Percentiles rank a stretch among this genome's conserved stretches.
Evolutionary conservation across 2,797 vertebrate genomes (phyloP).

Genomic region (Apogon hyalosoma): DNA sequence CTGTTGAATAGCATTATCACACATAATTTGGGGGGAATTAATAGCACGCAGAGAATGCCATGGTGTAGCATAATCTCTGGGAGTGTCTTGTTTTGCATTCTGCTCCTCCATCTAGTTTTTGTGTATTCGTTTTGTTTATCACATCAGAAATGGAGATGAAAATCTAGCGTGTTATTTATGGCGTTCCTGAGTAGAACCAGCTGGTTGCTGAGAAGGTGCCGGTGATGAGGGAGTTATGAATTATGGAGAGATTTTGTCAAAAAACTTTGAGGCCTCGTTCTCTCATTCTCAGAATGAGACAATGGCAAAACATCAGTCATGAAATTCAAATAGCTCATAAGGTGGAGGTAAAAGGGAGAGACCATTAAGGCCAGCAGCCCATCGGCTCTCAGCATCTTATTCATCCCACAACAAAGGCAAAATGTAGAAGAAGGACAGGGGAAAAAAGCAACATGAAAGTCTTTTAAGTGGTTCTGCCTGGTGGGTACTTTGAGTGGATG

Average conservation of each 20-base stretch:
- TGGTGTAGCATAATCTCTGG: not conserved
- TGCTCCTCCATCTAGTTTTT: not conserved
- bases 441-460: conserved; percentile 66
- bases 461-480: conserved; percentile 69
- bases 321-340: conserved; percentile 60
- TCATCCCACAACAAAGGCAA: conserved; percentile 71
- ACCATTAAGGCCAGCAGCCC: conserved; percentile 70
- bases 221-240: conserved; percentile 15
- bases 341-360: conserved; percentile 53
- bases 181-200: not conserved
- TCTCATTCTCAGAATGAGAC: conserved; percentile 32
- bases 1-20: conserved; percentile 2
- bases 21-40: not conserved
- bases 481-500: conserved; percentile 50
- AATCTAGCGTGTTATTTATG: conserved; percentile 16
- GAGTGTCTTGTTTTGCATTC: not conserved
- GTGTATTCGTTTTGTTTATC: conserved; percentile 14
- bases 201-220: conserved; percentile 5
- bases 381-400: conserved; percentile 59
- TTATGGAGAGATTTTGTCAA: conserved; percentile 49
- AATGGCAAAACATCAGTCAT: conserved; percentile 48
- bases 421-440: not conserved
- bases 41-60: not conserved
- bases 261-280: conserved; percentile 38
- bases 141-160: conserved; percentile 20